Conservation (phyloP, 92 coral and sea anemone genomes). For the Palythoa heliodiscus region DNA sequence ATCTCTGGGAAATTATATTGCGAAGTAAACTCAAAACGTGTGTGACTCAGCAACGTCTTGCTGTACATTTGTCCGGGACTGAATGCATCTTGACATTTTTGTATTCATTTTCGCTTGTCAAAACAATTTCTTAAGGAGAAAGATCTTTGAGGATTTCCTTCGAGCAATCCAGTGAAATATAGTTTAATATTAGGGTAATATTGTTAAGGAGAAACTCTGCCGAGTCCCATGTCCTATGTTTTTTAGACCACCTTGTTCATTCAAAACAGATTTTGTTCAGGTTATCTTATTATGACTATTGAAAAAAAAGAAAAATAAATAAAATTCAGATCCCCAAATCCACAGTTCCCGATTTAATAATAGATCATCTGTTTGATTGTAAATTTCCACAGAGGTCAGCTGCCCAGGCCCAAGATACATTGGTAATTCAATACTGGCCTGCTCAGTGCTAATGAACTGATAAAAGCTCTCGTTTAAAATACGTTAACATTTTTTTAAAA, state of each 20-base stretch:
- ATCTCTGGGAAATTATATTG: background rate
- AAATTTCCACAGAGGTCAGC: background rate
- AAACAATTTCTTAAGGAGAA: background rate
- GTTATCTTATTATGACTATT: background rate
- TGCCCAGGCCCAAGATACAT: background rate
- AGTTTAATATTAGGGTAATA: background rate
- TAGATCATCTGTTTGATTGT: background rate
- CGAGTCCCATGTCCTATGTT: background rate
- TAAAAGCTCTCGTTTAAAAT: background rate
- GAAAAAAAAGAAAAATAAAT: too few species aligned
- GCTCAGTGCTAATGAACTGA: background rate
- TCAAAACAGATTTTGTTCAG: background rate
- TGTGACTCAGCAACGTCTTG: constrained; percentile 19
- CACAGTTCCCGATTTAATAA: background rate
- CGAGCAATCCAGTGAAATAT: too few species aligned
- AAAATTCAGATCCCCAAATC: background rate
- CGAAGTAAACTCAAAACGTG: background rate
- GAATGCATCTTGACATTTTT: background rate
- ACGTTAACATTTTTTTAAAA: background rate
- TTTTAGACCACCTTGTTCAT: background rate
- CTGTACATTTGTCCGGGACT: background rate
- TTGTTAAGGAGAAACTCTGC: background rate
- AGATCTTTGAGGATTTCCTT: too few species aligned
- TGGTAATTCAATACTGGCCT: constrained; percentile 4
- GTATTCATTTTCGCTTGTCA: background rate